Conservation (phyloP, 2,888 invertebrate species). For the Sisyra terminalis region DNA sequence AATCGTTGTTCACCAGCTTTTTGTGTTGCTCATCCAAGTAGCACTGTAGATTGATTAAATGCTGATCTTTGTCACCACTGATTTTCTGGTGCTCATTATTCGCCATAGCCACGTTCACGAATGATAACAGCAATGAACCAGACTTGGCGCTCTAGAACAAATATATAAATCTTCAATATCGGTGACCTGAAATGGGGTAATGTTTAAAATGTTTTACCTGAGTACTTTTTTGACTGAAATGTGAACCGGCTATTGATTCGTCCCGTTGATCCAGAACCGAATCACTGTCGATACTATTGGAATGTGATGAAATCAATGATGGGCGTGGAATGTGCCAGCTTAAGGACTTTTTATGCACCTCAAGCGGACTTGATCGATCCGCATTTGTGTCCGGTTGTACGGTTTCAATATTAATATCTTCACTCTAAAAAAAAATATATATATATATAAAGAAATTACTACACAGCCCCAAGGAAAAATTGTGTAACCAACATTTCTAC, state of each 20-base stretch:
- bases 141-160: constrained; percentile 61
- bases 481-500: too few species aligned
- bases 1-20: constrained; percentile 20
- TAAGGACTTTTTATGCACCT: constrained; percentile 10
- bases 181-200: not conserved
- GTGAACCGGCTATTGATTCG: constrained; percentile 49
- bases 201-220: constrained; percentile 39
- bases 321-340: constrained; percentile 76
- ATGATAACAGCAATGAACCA: constrained; percentile 61
- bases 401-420: too few species aligned
- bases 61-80: constrained; percentile 15
- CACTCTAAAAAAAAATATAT: too few species aligned
- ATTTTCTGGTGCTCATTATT: constrained; percentile 17
- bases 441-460: too few species aligned
- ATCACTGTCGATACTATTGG: constrained; percentile 11
- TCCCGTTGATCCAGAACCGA: not conserved
- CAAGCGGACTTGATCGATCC: too few species aligned
- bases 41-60: constrained; percentile 22
- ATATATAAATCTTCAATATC: constrained; percentile 9
- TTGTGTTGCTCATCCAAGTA: constrained; percentile 22
- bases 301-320: constrained; percentile 36
- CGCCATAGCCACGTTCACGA: constrained; percentile 45
- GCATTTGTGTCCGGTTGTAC: too few species aligned
- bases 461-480: too few species aligned
- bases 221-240: constrained; percentile 57